Evolutionary conservation across 1,140 invertebrate genomes (phyloP), one percentile per base, ranked within the genome.

Genomic region (Cydia amplana): DNA sequence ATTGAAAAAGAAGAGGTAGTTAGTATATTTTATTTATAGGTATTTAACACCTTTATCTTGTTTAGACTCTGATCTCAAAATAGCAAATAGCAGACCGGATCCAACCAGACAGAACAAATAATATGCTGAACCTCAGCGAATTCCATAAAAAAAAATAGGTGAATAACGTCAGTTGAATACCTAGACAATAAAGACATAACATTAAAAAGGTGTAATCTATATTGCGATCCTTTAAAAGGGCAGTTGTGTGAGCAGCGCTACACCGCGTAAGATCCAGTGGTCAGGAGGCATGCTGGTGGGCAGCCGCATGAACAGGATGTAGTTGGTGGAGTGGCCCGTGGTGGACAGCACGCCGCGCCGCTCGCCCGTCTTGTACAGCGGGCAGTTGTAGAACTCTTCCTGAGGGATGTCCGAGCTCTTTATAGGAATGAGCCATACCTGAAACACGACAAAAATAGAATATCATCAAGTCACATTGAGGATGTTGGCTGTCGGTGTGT

Each of bases 271-370:
- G 74, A 98, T 96, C 98, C 98, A 98, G 89, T 99, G 97, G 65
- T 95, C 94, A 12, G 95, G 92, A 2, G 95, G 91, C 82, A 95
- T 87, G 1, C 93, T 84, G 0, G 96, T 96, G 0, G 96, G 95
- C 51, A 99, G 88, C 9, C 94, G 89, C 87, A 98, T 95, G 78
- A 95, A 95, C 75, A 98, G 95, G 9, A 99, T 97, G 88, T 97
- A 98, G 94, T 98, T 98, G 10, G 97, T 98, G 23, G 97, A 98
- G 90, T 98, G 97, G 5, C 97, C 97, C 0, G 97, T 98, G 4
- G 97, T 98, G 49, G 97, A 97, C 16, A 98, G 91, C 9, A 96
- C 95, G 23, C 97, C 97, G 63, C 96, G 94, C 49, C 98, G 93
- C 83, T 97, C 97, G 43, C 95, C 95, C 0, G 97, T 98, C 94